Percentiles rank a stretch among this genome's conserved stretches.
Conservation (phyloP, 1,140 invertebrate genomes). For the Paraescarpia echinospica region DNA sequence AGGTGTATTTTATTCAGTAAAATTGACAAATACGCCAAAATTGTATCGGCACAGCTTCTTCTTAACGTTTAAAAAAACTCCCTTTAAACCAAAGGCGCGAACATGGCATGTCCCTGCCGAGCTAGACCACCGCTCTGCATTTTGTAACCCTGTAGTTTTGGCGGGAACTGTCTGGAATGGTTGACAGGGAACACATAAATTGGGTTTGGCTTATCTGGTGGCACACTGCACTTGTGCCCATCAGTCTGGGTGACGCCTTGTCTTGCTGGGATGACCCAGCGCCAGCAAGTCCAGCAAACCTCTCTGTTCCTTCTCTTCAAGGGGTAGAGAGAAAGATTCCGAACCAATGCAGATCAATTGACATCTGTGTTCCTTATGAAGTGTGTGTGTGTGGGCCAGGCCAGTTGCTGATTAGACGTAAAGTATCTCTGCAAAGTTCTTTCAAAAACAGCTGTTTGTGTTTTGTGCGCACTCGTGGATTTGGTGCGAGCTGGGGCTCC, state of each 20-base stretch:
- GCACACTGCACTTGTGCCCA: not conserved
- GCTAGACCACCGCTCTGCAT: not conserved
- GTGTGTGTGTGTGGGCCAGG: not conserved
- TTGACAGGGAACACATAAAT: not conserved
- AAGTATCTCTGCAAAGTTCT: not conserved
- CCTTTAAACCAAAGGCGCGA: not conserved
- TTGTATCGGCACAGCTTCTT: not conserved
- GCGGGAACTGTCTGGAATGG: not conserved
- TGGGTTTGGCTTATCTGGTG: not conserved
- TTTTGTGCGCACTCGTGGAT: not conserved
- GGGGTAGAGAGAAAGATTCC: not conserved
- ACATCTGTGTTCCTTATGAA: not conserved
- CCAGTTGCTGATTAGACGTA: not conserved
- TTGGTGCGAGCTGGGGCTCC: not conserved
- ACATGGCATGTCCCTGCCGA: not conserved
- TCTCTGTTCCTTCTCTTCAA: not conserved
- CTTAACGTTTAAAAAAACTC: not conserved
- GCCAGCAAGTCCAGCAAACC: not conserved
- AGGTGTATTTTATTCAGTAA: not conserved
- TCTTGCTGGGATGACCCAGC: not conserved
- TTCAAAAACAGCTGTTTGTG: not conserved
- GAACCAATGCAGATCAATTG: not conserved
- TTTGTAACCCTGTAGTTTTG: not conserved
- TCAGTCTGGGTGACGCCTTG: not conserved
- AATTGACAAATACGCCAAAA: not conserved